These are phyloP conservation scores for Pangasianodon hypophthalmus DNA, from an alignment of 2,113 vertebrate genomes.

Conservation along the genomic window DNA sequence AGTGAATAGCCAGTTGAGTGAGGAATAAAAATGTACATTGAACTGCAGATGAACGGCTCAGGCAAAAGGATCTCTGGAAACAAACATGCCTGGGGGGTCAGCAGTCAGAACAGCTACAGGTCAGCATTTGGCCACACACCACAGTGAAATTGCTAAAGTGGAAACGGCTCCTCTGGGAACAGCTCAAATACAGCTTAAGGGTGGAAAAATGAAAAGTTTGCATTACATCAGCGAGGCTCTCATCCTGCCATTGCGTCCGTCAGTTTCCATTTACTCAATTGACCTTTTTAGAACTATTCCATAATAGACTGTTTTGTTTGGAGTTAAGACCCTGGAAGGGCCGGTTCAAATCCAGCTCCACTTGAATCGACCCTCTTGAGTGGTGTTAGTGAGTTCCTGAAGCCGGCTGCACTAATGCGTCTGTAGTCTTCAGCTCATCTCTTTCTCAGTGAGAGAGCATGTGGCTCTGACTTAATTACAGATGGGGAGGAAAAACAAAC, in stretches of 20 bases:
- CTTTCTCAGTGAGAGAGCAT: constrained; percentile 33
- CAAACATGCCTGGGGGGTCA: constrained; percentile 37
- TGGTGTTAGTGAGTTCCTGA: constrained; percentile 6
- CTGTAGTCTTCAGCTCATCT: neutral
- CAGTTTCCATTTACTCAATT: constrained; percentile 49
- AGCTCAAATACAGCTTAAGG: constrained; percentile 28
- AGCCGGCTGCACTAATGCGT: neutral
- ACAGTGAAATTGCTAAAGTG: constrained; percentile 17
- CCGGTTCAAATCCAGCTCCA: neutral
- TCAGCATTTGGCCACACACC: constrained; percentile 36
- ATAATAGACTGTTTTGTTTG: constrained; percentile 40
- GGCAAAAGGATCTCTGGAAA: constrained; percentile 34
- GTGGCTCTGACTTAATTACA: constrained; percentile 55
- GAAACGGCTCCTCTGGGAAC: constrained; percentile 35
- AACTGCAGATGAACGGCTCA: neutral
- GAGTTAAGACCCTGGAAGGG: constrained; percentile 17
- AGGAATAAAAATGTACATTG: neutral
- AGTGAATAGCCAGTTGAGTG: neutral
- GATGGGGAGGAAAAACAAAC: constrained; percentile 58
- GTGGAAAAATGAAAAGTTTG: constrained; percentile 46
- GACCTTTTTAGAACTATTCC: constrained; percentile 31
- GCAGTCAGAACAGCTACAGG: constrained; percentile 8
- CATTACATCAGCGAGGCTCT: constrained; percentile 39
- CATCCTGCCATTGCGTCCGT: constrained; percentile 24
- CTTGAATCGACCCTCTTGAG: neutral